phyloP scores from a whole-genome alignment of 2,888 invertebrate genomes.

The Trissolcus brochymenae region DNA sequence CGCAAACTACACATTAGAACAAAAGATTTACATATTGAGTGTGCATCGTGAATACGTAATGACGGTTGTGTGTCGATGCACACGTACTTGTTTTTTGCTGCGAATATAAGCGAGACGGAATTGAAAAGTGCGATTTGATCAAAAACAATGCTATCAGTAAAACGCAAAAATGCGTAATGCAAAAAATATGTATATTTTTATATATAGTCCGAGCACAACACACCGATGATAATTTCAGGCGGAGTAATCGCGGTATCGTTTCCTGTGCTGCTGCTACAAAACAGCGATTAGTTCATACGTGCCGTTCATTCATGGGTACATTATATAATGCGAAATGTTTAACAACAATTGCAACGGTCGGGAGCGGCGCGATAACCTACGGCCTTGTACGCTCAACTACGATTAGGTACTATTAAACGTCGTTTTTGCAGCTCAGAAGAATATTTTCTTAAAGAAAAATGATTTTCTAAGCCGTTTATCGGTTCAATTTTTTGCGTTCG shows the following conservation, averaged over 20 bases:
- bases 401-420: no score
- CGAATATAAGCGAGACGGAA: slow-evolving; percentile 18
- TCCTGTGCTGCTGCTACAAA: slow-evolving; percentile 23
- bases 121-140: slow-evolving; percentile 30
- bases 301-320: slow-evolving; percentile 15
- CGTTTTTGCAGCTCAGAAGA: no score
- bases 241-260: slow-evolving; percentile 14
- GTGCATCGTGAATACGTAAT: slow-evolving; percentile 50
- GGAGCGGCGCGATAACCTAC: slow-evolving; percentile 6
- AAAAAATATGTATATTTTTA: slow-evolving; percentile 15
- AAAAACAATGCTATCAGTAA: slow-evolving; percentile 31
- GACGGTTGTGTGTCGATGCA: slow-evolving; percentile 34
- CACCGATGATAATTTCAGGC: slow-evolving; percentile 12
- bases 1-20: slow-evolving; percentile 42
- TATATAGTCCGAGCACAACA: slow-evolving; percentile 7
- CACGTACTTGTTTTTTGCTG: slow-evolving; percentile 31
- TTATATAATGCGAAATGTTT: slow-evolving; percentile 25
- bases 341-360: slow-evolving; percentile 3
- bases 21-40: slow-evolving; percentile 49
- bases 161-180: slow-evolving; percentile 4
- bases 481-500: no score
- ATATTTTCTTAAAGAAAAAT: no score
- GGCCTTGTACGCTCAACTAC: background rate
- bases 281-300: slow-evolving; percentile 7
- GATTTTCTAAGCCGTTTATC: no score